These are phyloP conservation scores for Smutsia gigantea DNA, from an alignment of 2,797 vertebrate species.

Conservation along the genomic window DNA sequence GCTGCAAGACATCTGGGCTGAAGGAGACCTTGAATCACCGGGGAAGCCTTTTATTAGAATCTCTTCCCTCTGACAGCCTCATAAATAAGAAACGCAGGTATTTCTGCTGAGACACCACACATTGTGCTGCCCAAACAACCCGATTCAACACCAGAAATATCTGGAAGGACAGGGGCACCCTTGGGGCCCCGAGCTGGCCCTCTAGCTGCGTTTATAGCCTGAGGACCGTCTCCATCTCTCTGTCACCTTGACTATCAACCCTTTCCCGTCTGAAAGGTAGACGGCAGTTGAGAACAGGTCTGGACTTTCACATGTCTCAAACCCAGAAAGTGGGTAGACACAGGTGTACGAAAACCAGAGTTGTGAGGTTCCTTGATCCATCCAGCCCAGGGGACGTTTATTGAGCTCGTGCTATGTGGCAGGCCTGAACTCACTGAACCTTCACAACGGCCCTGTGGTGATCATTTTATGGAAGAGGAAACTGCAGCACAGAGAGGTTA, in stretches of 20 bases:
- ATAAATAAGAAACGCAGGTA: not conserved
- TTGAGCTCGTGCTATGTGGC: fast-evolving
- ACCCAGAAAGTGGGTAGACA: fast-evolving
- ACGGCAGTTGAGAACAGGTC: not conserved
- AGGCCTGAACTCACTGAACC: fast-evolving
- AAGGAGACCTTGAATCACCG: conserved; percentile 16
- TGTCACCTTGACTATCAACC: fast-evolving
- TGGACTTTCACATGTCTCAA: not conserved
- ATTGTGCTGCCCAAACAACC: not conserved
- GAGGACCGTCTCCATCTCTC: not conserved
- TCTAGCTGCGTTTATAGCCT: not conserved
- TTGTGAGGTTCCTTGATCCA: fast-evolving
- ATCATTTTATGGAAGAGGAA: not conserved
- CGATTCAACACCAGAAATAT: not conserved
- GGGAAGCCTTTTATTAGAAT: conserved; percentile 13
- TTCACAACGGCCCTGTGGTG: fast-evolving
- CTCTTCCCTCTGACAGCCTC: not conserved
- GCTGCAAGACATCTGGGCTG: not conserved
- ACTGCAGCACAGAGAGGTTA: not conserved
- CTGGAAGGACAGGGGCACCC: not conserved
- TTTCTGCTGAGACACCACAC: conserved; percentile 14
- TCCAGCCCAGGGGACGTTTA: fast-evolving
- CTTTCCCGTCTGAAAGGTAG: not conserved
- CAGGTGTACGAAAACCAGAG: not conserved
- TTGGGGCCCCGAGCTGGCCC: too few relatives aligned